These are phyloP conservation scores for Sandelia bainsii DNA, from an alignment of 2,797 vertebrate species.

Conservation along the genomic window DNA sequence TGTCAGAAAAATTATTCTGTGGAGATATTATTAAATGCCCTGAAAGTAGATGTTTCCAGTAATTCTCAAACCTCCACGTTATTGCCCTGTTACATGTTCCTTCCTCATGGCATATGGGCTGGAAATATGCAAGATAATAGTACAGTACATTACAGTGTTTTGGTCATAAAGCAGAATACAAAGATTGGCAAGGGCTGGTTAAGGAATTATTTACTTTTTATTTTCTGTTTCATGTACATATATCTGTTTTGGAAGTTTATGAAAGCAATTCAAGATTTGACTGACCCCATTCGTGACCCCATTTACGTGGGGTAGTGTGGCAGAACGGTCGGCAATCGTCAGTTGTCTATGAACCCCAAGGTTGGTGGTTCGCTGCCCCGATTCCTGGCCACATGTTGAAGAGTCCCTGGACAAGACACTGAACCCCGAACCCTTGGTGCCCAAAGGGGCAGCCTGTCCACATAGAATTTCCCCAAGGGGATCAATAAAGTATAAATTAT, in stretches of 20 bases:
- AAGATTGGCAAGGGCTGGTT: background rate
- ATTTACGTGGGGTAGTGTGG: too few relatives aligned
- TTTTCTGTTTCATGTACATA: background rate
- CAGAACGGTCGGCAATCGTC: too few relatives aligned
- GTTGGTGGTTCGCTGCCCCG: too few relatives aligned
- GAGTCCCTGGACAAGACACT: too few relatives aligned
- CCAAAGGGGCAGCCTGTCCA: too few relatives aligned
- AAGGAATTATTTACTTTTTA: background rate
- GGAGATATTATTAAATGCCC: conserved; percentile 18
- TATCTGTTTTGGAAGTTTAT: background rate
- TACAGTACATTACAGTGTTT: background rate
- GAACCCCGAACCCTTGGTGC: too few relatives aligned
- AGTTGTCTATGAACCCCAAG: too few relatives aligned
- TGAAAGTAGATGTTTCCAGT: conserved; percentile 23
- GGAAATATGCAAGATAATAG: background rate
- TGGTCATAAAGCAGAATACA: background rate
- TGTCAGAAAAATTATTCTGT: conserved; percentile 12
- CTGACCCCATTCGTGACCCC: background rate
- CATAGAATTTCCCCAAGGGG: too few relatives aligned
- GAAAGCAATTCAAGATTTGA: conserved; percentile 3
- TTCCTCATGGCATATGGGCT: background rate
- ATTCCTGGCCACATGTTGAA: too few relatives aligned
- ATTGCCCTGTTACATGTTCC: conserved; percentile 11
- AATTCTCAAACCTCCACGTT: background rate
- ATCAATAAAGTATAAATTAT: too few relatives aligned